Conservation (phyloP, 2,797 vertebrate species). For the Myripristis jacobus region DNA sequence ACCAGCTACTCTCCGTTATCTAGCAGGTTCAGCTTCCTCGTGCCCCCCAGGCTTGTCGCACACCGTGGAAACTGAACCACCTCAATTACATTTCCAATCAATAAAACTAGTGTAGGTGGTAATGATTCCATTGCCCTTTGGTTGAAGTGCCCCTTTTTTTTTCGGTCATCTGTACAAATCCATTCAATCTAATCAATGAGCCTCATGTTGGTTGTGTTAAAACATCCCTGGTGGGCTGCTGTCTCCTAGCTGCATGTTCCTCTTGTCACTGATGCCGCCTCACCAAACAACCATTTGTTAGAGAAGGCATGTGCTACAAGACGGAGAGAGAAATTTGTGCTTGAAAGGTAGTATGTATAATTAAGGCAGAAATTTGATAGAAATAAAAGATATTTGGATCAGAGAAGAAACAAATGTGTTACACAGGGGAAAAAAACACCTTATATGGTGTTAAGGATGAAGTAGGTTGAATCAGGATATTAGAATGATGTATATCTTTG, state of each 20-base stretch:
- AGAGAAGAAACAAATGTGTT: conserved; percentile 17
- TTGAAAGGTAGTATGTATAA: conserved; percentile 14
- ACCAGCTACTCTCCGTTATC: conserved; percentile 15
- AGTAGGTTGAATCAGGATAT: background rate
- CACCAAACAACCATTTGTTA: conserved; percentile 57
- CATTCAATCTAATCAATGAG: conserved; percentile 65
- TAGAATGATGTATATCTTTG: conserved; percentile 1
- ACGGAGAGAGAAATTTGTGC: background rate
- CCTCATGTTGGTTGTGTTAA: conserved; percentile 65
- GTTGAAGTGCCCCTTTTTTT: conserved; percentile 64
- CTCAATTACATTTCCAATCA: conserved; percentile 53
- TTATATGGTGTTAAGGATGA: background rate
- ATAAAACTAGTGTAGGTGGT: conserved; percentile 62
- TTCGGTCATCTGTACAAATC: conserved; percentile 67
- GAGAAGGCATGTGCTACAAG: conserved; percentile 4
- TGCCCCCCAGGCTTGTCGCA: conserved; percentile 18
- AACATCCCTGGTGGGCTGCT: conserved; percentile 60
- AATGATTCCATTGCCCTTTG: conserved; percentile 63
- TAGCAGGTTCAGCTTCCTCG: conserved; percentile 42
- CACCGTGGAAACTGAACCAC: conserved; percentile 7
- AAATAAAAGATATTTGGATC: conserved; percentile 29
- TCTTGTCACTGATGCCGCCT: conserved; percentile 59
- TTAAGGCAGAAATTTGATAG: conserved; percentile 1
- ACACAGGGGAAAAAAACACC: conserved; percentile 3
- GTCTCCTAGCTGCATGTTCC: conserved; percentile 62